phyloP scores from a whole-genome alignment of 2,797 vertebrate genomes.

The Lepilemur septentrionalis region DNA sequence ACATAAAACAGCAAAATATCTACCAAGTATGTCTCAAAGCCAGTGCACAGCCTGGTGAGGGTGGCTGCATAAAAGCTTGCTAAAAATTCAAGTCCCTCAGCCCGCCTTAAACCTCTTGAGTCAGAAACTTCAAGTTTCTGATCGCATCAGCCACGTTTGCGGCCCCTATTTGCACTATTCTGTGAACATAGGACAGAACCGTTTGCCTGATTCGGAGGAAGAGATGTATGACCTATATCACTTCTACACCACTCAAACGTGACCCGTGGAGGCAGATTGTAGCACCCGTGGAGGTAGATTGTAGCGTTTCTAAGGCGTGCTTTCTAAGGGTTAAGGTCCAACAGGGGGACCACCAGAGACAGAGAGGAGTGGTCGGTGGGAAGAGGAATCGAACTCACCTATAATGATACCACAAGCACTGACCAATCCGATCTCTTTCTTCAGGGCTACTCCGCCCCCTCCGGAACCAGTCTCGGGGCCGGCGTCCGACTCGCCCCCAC shows the following conservation, averaged over 20 bases:
- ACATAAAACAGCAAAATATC: slow-evolving; percentile 4
- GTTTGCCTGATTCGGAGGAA: not conserved
- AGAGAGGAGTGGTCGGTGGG: not conserved
- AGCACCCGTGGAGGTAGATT: not conserved
- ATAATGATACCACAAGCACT: slow-evolving; percentile 96
- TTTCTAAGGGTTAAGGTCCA: not conserved
- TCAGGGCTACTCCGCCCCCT: slow-evolving; percentile 89
- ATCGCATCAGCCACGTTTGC: not conserved
- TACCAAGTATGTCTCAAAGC: not conserved
- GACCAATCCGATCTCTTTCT: slow-evolving; percentile 95
- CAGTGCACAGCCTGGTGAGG: not conserved
- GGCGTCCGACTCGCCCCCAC: slow-evolving; percentile 77
- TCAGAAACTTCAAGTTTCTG: not conserved
- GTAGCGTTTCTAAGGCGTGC: not conserved
- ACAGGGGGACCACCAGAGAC: not conserved
- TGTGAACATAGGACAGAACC: not conserved
- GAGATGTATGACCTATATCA: not conserved
- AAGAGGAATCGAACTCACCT: slow-evolving; percentile 87
- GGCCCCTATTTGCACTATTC: not conserved
- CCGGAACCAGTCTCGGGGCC: slow-evolving; percentile 56
- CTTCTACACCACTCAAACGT: not conserved
- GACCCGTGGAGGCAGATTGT: not conserved
- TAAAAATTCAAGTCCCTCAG: slow-evolving; percentile 15
- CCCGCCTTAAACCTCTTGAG: not conserved
- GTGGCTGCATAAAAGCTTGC: not conserved